Conservation (phyloP, 2,888 invertebrate genomes). For the Meiosimyza platycephala region DNA sequence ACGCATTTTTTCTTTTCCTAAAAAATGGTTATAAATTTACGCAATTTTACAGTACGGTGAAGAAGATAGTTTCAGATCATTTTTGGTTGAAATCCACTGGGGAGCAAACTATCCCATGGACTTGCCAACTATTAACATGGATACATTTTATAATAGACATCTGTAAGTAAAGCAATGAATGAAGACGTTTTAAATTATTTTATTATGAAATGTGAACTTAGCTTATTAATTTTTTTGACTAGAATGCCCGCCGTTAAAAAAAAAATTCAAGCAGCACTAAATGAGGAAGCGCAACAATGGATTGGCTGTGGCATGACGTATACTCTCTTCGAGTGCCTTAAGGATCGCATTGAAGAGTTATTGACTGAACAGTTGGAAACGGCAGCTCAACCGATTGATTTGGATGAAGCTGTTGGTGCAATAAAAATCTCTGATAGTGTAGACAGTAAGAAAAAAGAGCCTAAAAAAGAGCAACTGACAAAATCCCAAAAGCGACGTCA, state of each 20-base stretch:
- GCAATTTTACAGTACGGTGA: conserved; percentile 76
- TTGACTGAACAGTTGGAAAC: conserved; percentile 77
- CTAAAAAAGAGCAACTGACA: conserved; percentile 86
- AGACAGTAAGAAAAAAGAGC: conserved; percentile 70
- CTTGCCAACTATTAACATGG: conserved; percentile 84
- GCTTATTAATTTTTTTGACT: conserved; percentile 25
- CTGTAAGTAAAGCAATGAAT: conserved; percentile 74
- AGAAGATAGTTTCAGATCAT: conserved; percentile 81
- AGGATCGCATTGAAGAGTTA: conserved; percentile 82
- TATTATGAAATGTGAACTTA: conserved; percentile 80
- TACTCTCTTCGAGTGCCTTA: conserved; percentile 89
- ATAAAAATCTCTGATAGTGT: conserved; percentile 60
- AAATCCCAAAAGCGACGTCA: conserved; percentile 92
- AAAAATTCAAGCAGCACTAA: conserved; percentile 73
- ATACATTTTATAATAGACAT: conserved; percentile 93
- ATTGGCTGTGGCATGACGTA: conserved; percentile 95
- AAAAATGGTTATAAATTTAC: conserved; percentile 5
- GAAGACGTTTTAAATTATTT: background rate
- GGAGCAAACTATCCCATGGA: conserved; percentile 86
- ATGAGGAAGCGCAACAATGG: conserved; percentile 82
- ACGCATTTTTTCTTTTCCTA: conserved; percentile 40
- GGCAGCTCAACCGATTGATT: conserved; percentile 47
- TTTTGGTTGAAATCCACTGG: conserved; percentile 91
- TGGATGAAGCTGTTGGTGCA: conserved; percentile 57
- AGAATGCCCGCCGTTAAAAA: conserved; percentile 79